phyloP scores from a whole-genome alignment of 2,888 invertebrate species.

The Coleophora deauratella region DNA sequence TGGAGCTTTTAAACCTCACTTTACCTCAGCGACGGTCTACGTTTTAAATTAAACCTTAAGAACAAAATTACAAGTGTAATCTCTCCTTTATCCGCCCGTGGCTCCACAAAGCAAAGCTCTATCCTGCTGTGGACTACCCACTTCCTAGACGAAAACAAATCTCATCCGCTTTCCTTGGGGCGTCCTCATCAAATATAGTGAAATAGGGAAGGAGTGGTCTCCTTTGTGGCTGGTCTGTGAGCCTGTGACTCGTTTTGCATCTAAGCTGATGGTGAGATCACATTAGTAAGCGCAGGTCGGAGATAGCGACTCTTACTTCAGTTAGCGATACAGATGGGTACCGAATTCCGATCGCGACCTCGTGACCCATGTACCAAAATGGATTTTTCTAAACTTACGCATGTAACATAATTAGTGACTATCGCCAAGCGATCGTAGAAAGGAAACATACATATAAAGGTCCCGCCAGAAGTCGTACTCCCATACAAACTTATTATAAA shows the following conservation, averaged over 20 bases:
- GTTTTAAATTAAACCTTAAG: conserved; percentile 1
- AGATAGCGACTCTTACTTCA: too few species aligned
- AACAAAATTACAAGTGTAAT: conserved; percentile 1
- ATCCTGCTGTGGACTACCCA: conserved; percentile 18
- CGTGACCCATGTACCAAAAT: too few species aligned
- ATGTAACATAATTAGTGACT: too few species aligned
- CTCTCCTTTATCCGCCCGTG: neutral
- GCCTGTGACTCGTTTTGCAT: conserved; percentile 17
- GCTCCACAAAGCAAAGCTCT: conserved; percentile 26
- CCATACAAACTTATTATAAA: too few species aligned
- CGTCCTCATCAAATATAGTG: conserved; percentile 23
- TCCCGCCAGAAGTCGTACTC: too few species aligned
- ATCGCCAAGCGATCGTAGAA: too few species aligned
- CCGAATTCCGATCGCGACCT: too few species aligned
- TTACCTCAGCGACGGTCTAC: too few species aligned
- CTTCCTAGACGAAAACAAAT: conserved; percentile 32
- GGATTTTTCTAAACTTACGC: too few species aligned
- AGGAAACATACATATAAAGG: too few species aligned
- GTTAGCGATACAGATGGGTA: too few species aligned
- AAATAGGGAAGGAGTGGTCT: conserved; percentile 27
- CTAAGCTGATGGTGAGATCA: conserved; percentile 11
- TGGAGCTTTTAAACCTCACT: too few species aligned
- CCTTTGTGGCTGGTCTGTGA: conserved; percentile 25
- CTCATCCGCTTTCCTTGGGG: conserved; percentile 27
- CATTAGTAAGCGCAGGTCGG: neutral